These are phyloP conservation scores for Tadarida brasiliensis DNA, from an alignment of 2,797 vertebrate species.

Conservation along the genomic window DNA sequence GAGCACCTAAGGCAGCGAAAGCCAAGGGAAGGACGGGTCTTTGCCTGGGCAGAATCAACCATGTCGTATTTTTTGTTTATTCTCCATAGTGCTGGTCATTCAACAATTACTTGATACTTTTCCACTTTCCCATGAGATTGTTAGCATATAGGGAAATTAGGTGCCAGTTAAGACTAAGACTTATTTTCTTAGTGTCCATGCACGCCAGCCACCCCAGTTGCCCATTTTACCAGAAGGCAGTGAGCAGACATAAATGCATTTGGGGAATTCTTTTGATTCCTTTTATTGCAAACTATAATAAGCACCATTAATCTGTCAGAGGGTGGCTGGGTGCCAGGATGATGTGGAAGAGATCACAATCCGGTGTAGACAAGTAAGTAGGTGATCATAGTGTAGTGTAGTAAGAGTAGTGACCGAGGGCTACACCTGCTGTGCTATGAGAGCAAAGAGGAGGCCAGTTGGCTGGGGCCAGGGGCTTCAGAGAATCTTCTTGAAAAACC, in stretches of 20 bases:
- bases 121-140: slow-evolving; percentile 33
- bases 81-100: background rate
- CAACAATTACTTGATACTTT: background rate
- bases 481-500: background rate
- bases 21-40: background rate
- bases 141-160: background rate
- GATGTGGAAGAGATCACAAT: background rate
- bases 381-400: background rate
- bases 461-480: background rate
- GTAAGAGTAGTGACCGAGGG: background rate
- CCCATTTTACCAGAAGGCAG: background rate
- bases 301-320: background rate
- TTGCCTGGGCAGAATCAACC: background rate
- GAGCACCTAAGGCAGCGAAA: background rate
- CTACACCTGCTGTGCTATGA: background rate
- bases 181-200: background rate
- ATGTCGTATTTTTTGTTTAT: background rate
- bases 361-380: background rate
- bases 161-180: background rate
- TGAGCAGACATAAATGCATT: background rate
- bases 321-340: background rate
- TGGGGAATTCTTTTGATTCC: background rate
- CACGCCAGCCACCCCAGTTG: background rate
- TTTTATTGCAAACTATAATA: background rate
- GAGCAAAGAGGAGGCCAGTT: background rate